These are phyloP conservation scores for Trididemnum nubilum DNA, from an alignment of 23 tunicate species.

Conservation along the genomic window DNA sequence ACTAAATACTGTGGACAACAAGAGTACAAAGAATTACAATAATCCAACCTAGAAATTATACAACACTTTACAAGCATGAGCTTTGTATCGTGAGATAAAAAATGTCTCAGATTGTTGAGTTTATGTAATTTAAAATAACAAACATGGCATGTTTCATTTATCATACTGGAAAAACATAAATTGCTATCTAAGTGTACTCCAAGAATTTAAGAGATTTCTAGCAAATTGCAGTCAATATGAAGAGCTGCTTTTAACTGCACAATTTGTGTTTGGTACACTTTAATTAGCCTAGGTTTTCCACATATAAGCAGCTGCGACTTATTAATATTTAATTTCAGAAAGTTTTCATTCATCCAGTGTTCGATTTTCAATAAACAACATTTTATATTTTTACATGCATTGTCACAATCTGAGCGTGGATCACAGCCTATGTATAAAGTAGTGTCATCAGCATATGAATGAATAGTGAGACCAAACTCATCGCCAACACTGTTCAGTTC, in stretches of 20 bases:
- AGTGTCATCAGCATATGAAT: background rate
- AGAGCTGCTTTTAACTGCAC: background rate
- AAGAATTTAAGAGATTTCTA: background rate
- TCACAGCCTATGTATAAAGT: background rate
- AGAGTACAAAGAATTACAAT: background rate
- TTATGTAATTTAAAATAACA: background rate
- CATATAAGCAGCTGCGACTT: background rate
- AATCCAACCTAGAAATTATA: background rate
- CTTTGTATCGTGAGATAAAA: background rate
- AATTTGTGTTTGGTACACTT: background rate
- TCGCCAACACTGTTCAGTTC: background rate
- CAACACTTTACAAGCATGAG: background rate
- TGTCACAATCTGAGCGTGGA: background rate
- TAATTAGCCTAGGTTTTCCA: background rate
- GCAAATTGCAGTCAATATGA: background rate
- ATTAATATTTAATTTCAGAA: background rate
- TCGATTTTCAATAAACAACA: background rate
- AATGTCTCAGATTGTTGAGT: background rate
- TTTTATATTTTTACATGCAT: background rate
- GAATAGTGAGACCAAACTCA: background rate
- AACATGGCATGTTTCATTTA: background rate
- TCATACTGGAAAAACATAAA: background rate
- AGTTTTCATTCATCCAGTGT: background rate
- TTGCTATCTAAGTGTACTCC: background rate
- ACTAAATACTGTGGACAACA: no score